Percentiles rank a stretch among this genome's conserved stretches.
phyloP scores from a whole-genome alignment of 2,888 invertebrate genomes.

The Stenodema calcarata region DNA sequence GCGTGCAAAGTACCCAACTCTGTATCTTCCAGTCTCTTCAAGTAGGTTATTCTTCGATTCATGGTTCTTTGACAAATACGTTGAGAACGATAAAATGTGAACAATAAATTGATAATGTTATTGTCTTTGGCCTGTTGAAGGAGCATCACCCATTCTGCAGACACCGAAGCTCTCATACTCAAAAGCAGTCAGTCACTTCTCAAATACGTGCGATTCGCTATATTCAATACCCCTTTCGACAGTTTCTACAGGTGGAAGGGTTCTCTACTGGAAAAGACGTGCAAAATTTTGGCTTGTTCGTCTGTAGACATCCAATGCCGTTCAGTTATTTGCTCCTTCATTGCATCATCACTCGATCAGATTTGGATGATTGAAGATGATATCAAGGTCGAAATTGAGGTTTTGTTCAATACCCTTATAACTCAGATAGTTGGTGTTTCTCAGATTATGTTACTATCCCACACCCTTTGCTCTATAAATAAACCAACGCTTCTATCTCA shows the following conservation, averaged over 20 bases:
- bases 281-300: not conserved
- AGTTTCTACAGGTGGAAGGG: conserved; percentile 16
- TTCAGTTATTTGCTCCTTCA: not conserved
- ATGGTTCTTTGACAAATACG: not conserved
- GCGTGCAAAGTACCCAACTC: not conserved
- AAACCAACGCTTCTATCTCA: no score
- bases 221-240: conserved; percentile 3
- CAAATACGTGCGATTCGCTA: not conserved
- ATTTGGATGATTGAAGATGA: conserved; percentile 6
- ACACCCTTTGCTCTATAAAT: not conserved
- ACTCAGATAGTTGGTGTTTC: not conserved
- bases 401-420: no score
- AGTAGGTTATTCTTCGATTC: not conserved
- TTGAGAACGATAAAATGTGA: no score
- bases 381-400: not conserved
- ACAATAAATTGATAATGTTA: no score
- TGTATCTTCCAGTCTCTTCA: conserved; percentile 16
- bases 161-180: not conserved
- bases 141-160: not conserved
- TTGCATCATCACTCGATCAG: not conserved
- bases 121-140: not conserved
- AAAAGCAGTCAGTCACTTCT: conserved; percentile 5
- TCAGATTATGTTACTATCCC: not conserved
- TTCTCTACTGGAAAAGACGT: conserved; percentile 13
- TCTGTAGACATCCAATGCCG: not conserved